A percentile compares a stretch with the other conserved stretches of the same genome.
These are phyloP conservation scores for Andinoacara biseriatus DNA, from an alignment of 2,113 vertebrate species.

Conservation along the genomic window DNA sequence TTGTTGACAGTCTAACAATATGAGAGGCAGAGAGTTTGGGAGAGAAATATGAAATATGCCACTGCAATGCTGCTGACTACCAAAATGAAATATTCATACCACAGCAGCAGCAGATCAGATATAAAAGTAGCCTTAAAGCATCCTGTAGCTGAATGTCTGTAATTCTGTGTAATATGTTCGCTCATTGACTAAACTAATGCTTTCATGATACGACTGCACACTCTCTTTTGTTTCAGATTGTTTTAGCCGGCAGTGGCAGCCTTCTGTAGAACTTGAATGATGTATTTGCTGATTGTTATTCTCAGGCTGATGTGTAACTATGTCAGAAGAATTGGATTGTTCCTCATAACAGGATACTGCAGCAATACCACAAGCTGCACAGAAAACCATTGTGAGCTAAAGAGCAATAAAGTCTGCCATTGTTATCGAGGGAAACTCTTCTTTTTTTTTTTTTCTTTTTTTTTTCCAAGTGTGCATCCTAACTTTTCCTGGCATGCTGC, in stretches of 20 bases:
- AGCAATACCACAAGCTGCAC: slow-evolving; percentile 69
- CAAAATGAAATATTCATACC: slow-evolving; percentile 72
- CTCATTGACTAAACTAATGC: slow-evolving; percentile 58
- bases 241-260: slow-evolving; percentile 36
- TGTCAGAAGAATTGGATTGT: slow-evolving; percentile 75
- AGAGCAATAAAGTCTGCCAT: slow-evolving; percentile 76
- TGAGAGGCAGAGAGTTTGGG: slow-evolving; percentile 35
- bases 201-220: slow-evolving; percentile 31
- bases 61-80: slow-evolving; percentile 65
- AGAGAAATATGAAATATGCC: slow-evolving; percentile 69
- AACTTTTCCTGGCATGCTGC: slow-evolving; percentile 73
- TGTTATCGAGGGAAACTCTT: slow-evolving; percentile 72
- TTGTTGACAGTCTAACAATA: slow-evolving; percentile 64
- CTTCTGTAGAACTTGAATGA: slow-evolving; percentile 53
- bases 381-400: slow-evolving; percentile 70
- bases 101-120: slow-evolving; percentile 68
- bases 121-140: slow-evolving; percentile 58
- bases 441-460: slow-evolving; percentile 14
- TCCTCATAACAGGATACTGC: slow-evolving; percentile 79
- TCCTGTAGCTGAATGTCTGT: slow-evolving; percentile 54
- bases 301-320: slow-evolving; percentile 62
- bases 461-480: slow-evolving; percentile 48
- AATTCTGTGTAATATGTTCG: slow-evolving; percentile 53
- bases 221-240: neutral
- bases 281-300: slow-evolving; percentile 71